A percentile compares a stretch with the other conserved stretches of the same genome.
phyloP scores from a whole-genome alignment of 2,888 invertebrate species.

The Pinctada fucata region DNA sequence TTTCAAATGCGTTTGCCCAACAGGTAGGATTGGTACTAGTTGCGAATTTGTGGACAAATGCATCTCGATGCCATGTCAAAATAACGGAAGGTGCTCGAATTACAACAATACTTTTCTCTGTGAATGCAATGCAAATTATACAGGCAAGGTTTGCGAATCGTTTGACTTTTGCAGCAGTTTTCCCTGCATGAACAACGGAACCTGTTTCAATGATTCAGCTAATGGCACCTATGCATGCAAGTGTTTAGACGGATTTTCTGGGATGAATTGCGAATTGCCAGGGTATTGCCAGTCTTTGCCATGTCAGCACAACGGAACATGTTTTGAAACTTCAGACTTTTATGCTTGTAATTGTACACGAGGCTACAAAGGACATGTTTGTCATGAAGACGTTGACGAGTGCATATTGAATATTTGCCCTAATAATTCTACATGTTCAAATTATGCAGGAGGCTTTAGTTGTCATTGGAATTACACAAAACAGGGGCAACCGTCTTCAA shows the following conservation, averaged over 20 bases:
- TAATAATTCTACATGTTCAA: constrained; percentile 8
- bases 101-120: background rate
- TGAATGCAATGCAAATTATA: background rate
- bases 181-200: constrained; percentile 6
- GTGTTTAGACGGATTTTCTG: background rate
- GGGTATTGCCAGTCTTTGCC: constrained; percentile 2
- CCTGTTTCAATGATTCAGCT: background rate
- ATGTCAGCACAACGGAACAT: background rate
- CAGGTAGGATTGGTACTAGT: background rate
- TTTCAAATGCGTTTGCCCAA: constrained; percentile 4
- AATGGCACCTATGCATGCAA: constrained; percentile 6
- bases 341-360: constrained; percentile 10
- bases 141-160: background rate
- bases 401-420: constrained; percentile 15
- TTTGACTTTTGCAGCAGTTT: constrained; percentile 6
- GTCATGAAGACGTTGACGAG: constrained; percentile 10
- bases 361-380: constrained; percentile 16
- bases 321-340: background rate
- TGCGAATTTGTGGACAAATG: constrained; percentile 5
- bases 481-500: too few species aligned
- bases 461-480: constrained; percentile 2
- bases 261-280: background rate
- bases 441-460: background rate
- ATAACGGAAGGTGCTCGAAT: background rate
- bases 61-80: background rate